Base-by-base conservation (phyloP, 2,113 vertebrate species). In the Callorhinus ursinus region DNA sequence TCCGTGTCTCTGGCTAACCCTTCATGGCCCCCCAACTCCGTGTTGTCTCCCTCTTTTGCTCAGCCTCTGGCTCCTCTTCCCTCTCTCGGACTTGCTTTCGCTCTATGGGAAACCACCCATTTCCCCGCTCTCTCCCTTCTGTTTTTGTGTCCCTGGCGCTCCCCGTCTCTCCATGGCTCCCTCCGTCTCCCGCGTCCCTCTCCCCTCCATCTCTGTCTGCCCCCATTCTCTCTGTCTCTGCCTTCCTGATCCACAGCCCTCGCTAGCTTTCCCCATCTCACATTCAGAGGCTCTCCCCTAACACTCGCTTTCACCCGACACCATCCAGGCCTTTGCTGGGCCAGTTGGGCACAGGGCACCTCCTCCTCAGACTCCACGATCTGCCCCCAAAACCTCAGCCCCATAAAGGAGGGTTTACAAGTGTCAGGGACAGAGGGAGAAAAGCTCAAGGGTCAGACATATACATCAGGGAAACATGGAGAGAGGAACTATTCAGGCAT, bases 401-500 rank as follows among this genome's bases (percentile, higher is more conserved):
- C 59, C n/a, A 49, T 71, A 39, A 86, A 79, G 67, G 49, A 76
- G 85, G 42, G 90, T 96, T 90, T 55, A 63, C 93, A 51, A 90
- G 95, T 63, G 93, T 57, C 53, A 82, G 53, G 93, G 86, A 88
- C 85, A 31, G n/a, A 53, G 39, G n/a, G 69, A 51, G 84, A 88
- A 57, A 80, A 49, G 57, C 88, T 96, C 89, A 55, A 81, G 86
- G 53, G 24, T 89, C 83, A 46, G 33, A 88, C 42, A 39, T 14
- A 59, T 31, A 57, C 67, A 88, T 87, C n/a, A 61, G 85, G 81
- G 85, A 69, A 95, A 57, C 57, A 61, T 4, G 4, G 71, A 88
- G 72, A 24, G 79, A 87, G 51, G 42, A 74, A 36, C 12, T 39
- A 22, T 33, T 79, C 9, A 26, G 84, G 83, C 36, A 28, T 18